phyloP scores from a whole-genome alignment of 2,113 vertebrate genomes.

The Burhinus bistriatus region DNA sequence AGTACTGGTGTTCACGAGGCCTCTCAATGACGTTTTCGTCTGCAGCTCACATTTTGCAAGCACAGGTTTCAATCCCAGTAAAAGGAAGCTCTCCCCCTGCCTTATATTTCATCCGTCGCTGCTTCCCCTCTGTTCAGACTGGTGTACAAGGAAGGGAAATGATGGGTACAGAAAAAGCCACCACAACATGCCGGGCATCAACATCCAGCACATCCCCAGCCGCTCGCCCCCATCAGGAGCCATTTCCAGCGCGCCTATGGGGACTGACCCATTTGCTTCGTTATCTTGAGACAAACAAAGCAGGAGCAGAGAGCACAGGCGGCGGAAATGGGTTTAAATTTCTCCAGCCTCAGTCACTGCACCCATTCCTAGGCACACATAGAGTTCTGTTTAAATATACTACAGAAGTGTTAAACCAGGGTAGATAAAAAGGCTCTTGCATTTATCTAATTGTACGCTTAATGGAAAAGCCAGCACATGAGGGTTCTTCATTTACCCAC shows the following conservation, averaged over 20 bases:
- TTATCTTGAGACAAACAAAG: not conserved
- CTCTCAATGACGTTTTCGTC: fast-evolving
- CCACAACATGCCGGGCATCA: fast-evolving
- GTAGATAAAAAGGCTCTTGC: not conserved
- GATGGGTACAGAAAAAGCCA: not conserved
- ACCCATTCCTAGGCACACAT: fast-evolving
- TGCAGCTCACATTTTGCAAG: not conserved
- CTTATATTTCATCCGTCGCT: fast-evolving
- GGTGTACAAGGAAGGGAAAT: too few relatives aligned
- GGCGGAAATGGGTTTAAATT: fast-evolving
- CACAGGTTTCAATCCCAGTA: not conserved
- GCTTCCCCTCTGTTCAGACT: not conserved
- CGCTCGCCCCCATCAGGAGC: not conserved
- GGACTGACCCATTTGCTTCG: not conserved
- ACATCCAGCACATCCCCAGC: not conserved
- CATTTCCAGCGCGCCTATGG: fast-evolving
- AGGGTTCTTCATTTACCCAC: not conserved
- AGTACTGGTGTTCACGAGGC: fast-evolving
- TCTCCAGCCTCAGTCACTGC: not conserved
- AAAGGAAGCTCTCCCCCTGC: not conserved
- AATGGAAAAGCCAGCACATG: not conserved
- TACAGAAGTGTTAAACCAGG: not conserved
- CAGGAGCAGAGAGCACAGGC: not conserved
- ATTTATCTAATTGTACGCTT: not conserved
- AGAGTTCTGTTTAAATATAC: not conserved